A percentile compares a stretch with the other conserved stretches of the same genome.
Evolutionary conservation across 2,113 vertebrate genomes (phyloP).

Genomic region (Heterotilapia buettikoferi): DNA sequence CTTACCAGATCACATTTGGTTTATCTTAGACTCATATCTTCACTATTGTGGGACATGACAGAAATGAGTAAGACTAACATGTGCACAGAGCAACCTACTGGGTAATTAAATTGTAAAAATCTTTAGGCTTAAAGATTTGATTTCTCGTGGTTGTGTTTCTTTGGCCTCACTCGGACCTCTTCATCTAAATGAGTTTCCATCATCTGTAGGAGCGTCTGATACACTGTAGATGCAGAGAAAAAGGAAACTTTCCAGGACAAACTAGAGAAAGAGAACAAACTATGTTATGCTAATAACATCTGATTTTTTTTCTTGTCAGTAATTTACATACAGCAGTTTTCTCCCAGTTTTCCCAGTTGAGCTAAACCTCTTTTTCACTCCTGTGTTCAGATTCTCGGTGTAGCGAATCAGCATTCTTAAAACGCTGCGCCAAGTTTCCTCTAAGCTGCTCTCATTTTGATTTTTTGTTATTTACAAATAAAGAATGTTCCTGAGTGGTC

Average conservation of each 20-base stretch:
- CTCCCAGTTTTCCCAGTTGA: neutral
- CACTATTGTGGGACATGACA: neutral
- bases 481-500: neutral
- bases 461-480: neutral
- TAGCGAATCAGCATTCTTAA: neutral
- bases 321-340: neutral
- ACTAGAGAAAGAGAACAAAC: neutral
- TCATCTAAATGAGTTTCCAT: neutral
- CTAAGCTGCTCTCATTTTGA: neutral
- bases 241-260: neutral
- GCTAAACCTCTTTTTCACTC: neutral
- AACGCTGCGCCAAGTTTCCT: neutral
- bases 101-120: neutral
- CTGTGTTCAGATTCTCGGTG: neutral
- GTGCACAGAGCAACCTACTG: accelerated
- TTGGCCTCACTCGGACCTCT: accelerated
- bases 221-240: accelerated
- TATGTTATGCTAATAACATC: neutral
- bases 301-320: neutral
- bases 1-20: accelerated
- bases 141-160: neutral
- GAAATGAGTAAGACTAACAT: accelerated
- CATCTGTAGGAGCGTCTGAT: accelerated
- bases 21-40: neutral
- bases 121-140: accelerated